phyloP scores from a whole-genome alignment of 2,113 vertebrate species.

The Amazona vittata region DNA sequence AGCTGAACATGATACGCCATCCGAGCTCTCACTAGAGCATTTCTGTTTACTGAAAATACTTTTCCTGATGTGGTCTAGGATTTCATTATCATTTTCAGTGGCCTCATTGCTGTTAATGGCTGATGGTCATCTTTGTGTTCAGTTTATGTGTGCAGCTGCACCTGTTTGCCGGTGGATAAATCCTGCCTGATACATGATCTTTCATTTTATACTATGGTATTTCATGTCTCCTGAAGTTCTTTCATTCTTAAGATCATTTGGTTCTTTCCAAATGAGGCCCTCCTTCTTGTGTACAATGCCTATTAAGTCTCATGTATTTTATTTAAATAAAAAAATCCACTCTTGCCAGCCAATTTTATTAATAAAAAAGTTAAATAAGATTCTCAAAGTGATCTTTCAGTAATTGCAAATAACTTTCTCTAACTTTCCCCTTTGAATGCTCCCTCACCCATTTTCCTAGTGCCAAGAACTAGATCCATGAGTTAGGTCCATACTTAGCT shows the following conservation, averaged over 20 bases:
- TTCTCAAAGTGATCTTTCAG: neutral
- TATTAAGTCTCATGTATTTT: neutral
- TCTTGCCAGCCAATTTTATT: neutral
- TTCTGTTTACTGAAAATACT: neutral
- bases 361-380: neutral
- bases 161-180: neutral
- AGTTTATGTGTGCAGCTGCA: neutral
- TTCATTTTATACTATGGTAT: neutral
- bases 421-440: neutral
- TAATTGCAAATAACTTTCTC: neutral
- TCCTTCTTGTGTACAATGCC: neutral
- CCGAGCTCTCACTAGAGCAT: neutral
- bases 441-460: neutral
- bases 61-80: neutral
- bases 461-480: neutral
- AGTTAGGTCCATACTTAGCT: neutral
- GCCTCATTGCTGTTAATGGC: neutral
- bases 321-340: neutral
- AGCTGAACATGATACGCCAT: accelerated
- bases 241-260: neutral
- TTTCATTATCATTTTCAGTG: neutral
- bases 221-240: neutral
- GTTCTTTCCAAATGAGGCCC: neutral
- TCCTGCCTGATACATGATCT: neutral
- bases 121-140: neutral